A percentile compares a stretch with the other conserved stretches of the same genome.
phyloP scores from a whole-genome alignment of 2,888 invertebrate genomes.

The Dynastes hyllus region DNA sequence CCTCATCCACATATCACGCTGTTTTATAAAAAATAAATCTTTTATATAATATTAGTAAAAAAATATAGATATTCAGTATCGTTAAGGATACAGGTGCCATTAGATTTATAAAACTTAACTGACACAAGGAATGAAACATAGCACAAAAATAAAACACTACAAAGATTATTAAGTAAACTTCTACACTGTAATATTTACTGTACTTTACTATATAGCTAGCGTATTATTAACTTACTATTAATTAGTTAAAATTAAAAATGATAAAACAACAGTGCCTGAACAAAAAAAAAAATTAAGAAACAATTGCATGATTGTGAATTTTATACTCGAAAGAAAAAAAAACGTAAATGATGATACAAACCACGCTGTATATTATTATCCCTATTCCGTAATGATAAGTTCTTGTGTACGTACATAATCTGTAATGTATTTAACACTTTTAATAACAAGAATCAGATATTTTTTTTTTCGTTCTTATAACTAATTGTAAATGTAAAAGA shows the following conservation, averaged over 20 bases:
- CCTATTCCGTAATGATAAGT: slow-evolving; percentile 24
- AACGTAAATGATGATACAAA: slow-evolving; percentile 13
- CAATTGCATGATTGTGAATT: slow-evolving; percentile 55
- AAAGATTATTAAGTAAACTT: background rate
- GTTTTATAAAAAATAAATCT: background rate
- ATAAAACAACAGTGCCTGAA: slow-evolving; percentile 57
- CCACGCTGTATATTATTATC: slow-evolving; percentile 37
- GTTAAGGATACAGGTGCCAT: slow-evolving; percentile 58
- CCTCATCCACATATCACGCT: slow-evolving; percentile 49
- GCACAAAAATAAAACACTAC: background rate
- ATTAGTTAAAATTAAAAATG: slow-evolving; percentile 24
- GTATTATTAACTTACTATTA: slow-evolving; percentile 4
- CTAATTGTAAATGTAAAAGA: too few relatives aligned
- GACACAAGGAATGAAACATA: too few relatives aligned
- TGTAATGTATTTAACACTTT: too few relatives aligned
- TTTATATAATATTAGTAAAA: background rate
- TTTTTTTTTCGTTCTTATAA: too few relatives aligned
- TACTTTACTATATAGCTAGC: background rate
- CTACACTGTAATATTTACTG: slow-evolving; percentile 39
- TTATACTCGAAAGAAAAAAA: slow-evolving; percentile 49
- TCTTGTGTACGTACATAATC: background rate
- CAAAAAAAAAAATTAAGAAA: slow-evolving; percentile 30
- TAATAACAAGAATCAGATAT: too few relatives aligned
- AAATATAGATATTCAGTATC: slow-evolving; percentile 51
- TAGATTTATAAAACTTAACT: too few relatives aligned